Base-by-base conservation (phyloP, 2,797 vertebrate genomes). In the Hylomyscus alleni region DNA sequence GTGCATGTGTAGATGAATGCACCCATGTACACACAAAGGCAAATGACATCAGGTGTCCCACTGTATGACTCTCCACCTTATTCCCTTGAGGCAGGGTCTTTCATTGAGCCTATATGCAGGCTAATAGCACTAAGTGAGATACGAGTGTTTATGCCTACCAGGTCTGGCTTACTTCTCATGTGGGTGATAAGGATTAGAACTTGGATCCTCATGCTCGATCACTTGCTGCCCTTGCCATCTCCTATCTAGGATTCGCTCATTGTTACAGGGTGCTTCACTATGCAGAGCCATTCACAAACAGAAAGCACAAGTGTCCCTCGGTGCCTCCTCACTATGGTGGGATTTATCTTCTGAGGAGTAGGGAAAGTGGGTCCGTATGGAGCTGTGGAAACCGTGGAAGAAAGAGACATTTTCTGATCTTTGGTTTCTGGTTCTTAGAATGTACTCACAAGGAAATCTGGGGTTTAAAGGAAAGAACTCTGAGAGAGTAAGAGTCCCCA, bases 291-390 rank as follows among this genome's bases (percentile, higher is more conserved):
- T 82, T 81, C 19, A 7, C 10, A 37, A 8, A 50, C 1, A 12
- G 29, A 22, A 31, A 3, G 3, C 6, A 9, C 4, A 13, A 6
- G 56, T 60, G 34, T 40, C 11, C 9, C 1, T 22, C 2, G 34
- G 26, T 15, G 34, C 31, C 7, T 26, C 44, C 50, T 47, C 58
- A 11, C 6, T 12, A 2, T 6, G 0, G 50, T n/a, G 31, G 54
- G 40, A 34, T 26, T 54, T 50, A 24, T 19, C 85, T 20, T 92
- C 60, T 22, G 19, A 73, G 73, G 34, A 40, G 11, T 24, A 26
- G 31, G 3, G 34, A n/a, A 60, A 44, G n/a, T 3, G 13, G 50
- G 9, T 90, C 60, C 29, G 44, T 75, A 2, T n/a, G 81, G 50
- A 54, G 19, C 40, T 90, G 37, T 40, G 24, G 91, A 94, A 52